Conservation (phyloP, 2,888 invertebrate species). For the Galerucella pusilla region DNA sequence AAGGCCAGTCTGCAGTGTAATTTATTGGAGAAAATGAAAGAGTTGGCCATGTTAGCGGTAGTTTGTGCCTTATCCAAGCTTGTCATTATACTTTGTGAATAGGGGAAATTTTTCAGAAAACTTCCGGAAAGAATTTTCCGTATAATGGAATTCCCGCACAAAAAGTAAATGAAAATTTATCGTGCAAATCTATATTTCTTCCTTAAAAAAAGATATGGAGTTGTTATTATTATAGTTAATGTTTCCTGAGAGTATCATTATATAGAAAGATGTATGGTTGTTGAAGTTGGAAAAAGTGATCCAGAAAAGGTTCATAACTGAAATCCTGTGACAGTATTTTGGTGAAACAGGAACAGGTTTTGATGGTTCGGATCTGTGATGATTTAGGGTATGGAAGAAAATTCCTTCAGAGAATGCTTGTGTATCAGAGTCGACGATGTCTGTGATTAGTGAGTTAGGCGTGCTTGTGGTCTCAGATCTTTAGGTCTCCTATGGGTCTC, state of each 20-base stretch:
- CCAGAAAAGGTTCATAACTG: background rate
- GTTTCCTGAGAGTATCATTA: slow-evolving; percentile 28
- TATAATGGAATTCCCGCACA: slow-evolving; percentile 36
- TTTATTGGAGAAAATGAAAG: background rate
- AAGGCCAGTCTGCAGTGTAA: background rate
- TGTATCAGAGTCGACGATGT: too few relatives aligned
- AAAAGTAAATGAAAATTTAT: slow-evolving; percentile 36
- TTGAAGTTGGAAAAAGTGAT: background rate
- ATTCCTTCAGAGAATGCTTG: too few relatives aligned
- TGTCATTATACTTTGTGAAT: background rate
- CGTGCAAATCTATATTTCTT: slow-evolving; percentile 26
- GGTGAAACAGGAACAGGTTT: too few relatives aligned
- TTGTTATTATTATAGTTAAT: slow-evolving; percentile 33
- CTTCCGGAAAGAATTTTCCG: slow-evolving; percentile 30
- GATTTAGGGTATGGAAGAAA: too few relatives aligned
- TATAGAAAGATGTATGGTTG: slow-evolving; percentile 5
- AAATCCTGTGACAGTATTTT: too few relatives aligned
- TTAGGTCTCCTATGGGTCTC: too few relatives aligned
- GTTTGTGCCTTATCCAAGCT: slow-evolving; percentile 1
- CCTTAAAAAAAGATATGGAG: slow-evolving; percentile 26
- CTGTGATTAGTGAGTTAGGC: too few relatives aligned
- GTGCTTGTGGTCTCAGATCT: too few relatives aligned
- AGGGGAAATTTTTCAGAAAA: slow-evolving; percentile 27
- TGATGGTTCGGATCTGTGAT: too few relatives aligned
- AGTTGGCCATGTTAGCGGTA: background rate